These are phyloP conservation scores for Microcebus ravelobensis DNA, from an alignment of 2,113 vertebrate species.

Conservation along the genomic window DNA sequence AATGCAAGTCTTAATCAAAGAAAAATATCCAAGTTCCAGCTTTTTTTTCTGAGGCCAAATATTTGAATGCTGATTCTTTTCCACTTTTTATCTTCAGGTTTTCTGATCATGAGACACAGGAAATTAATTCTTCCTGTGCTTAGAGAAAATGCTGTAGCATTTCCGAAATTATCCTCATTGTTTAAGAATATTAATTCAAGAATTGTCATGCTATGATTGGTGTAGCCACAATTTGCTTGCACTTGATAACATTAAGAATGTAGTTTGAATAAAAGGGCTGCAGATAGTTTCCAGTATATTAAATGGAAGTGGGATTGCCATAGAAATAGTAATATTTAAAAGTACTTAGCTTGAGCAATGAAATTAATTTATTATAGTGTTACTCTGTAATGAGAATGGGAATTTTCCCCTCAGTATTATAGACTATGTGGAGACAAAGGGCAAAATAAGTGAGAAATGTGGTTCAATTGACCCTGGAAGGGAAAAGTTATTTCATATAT, in stretches of 20 bases:
- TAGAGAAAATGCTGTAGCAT: neutral
- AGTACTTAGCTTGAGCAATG: conserved; percentile 59
- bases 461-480: conserved; percentile 68
- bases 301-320: neutral
- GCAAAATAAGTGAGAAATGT: conserved; percentile 52
- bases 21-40: conserved; percentile 32
- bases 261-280: neutral
- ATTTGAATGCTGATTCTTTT: conserved; percentile 35
- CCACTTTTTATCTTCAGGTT: neutral
- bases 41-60: neutral
- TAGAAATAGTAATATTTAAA: conserved; percentile 65
- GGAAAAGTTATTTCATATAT: conserved; percentile 66
- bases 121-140: neutral
- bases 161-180: conserved; percentile 12
- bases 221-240: neutral
- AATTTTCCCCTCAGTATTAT: neutral
- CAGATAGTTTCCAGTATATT: conserved; percentile 17
- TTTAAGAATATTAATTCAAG: conserved; percentile 51
- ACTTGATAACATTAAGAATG: neutral
- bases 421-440: conserved; percentile 44
- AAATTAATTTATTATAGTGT: conserved; percentile 63
- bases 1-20: conserved; percentile 37
- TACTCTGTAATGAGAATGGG: conserved; percentile 35
- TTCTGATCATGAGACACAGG: neutral
- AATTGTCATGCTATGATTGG: neutral